These are phyloP conservation scores for Enteromius anoplus DNA, from an alignment of 2,797 vertebrate genomes.

Conservation along the genomic window DNA sequence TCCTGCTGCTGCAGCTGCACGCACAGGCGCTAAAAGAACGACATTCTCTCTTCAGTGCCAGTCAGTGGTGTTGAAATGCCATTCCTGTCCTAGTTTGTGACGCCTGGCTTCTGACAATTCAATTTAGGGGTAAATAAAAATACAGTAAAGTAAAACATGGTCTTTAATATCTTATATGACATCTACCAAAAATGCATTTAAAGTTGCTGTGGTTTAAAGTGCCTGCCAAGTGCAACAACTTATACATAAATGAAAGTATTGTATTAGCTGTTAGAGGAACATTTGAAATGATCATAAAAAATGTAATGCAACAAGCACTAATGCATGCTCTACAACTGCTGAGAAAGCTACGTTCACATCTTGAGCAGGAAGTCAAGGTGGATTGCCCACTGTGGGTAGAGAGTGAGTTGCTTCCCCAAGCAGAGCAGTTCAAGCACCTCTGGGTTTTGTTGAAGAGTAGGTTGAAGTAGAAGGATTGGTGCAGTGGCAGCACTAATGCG, in stretches of 20 bases:
- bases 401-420: not conserved
- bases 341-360: not conserved
- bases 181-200: not conserved
- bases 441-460: not conserved
- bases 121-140: conserved; percentile 16
- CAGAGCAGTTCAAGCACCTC: not conserved
- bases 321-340: not conserved
- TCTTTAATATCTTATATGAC: not conserved
- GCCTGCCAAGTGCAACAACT: not conserved
- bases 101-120: not conserved
- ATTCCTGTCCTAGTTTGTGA: conserved; percentile 2
- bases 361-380: not conserved
- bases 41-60: not conserved
- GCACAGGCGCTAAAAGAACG: conserved; percentile 18
- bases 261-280: not conserved
- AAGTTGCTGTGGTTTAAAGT: not conserved
- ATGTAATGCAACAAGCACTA: not conserved
- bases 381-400: not conserved
- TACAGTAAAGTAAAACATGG: not conserved
- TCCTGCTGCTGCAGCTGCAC: conserved; percentile 30
- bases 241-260: not conserved
- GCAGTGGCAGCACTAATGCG: not conserved
- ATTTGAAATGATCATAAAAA: not conserved
- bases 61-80: conserved; percentile 6
- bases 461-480: not conserved